A percentile compares a stretch with the other conserved stretches of the same genome.
Conservation (phyloP, 2,888 invertebrate species). For the Euzetes globulus region DNA sequence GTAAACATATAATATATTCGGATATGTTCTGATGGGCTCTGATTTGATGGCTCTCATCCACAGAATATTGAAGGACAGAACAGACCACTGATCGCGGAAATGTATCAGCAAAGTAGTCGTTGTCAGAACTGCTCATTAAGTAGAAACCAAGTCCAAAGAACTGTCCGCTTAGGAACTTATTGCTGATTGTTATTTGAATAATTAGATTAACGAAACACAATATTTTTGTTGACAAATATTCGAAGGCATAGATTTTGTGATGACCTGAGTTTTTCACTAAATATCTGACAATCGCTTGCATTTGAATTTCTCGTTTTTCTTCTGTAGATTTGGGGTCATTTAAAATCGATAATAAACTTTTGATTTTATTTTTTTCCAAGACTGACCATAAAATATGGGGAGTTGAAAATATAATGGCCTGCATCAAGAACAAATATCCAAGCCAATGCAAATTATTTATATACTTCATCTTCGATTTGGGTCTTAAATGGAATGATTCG, state of each 20-base stretch:
- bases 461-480: no score
- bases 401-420: not conserved
- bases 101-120: not conserved
- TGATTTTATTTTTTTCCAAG: not conserved
- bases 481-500: not conserved
- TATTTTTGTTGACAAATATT: not conserved
- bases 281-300: constrained; percentile 1
- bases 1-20: not conserved
- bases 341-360: not conserved
- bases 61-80: not conserved
- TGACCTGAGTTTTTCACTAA: not conserved
- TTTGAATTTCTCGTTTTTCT: not conserved
- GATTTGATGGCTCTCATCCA: not conserved
- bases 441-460: constrained; percentile 4
- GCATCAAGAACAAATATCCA: not conserved
- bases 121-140: not conserved
- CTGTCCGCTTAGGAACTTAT: not conserved
- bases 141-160: not conserved
- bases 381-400: not conserved
- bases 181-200: not conserved
- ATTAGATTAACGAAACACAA: not conserved
- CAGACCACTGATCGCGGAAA: not conserved
- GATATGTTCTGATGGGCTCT: not conserved
- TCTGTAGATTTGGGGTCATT: not conserved
- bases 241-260: not conserved